phyloP scores from a whole-genome alignment of 2,113 vertebrate genomes.

The Phaetusa simplex region DNA sequence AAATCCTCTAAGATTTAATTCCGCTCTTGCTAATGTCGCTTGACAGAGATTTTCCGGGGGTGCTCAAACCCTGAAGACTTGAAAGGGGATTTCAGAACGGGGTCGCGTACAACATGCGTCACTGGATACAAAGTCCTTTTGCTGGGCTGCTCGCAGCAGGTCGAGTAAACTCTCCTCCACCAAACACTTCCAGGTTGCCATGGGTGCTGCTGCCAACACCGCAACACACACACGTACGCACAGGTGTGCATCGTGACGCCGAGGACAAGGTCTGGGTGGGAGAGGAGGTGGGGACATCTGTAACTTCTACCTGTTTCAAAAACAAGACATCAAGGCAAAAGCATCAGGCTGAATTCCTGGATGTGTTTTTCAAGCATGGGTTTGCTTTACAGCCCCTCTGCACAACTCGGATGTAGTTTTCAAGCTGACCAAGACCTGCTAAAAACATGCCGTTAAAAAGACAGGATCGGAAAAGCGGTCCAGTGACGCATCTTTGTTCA shows the following conservation, averaged over 20 bases:
- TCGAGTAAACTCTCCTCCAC: background rate
- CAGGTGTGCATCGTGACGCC: accelerated
- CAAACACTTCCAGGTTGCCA: background rate
- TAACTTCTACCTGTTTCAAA: background rate
- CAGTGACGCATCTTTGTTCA: background rate
- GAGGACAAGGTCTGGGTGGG: background rate
- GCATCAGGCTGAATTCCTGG: background rate
- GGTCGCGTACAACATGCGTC: background rate
- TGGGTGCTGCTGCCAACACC: background rate
- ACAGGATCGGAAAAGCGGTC: background rate
- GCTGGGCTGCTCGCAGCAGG: background rate
- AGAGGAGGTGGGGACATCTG: background rate
- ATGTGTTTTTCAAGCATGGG: background rate
- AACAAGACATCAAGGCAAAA: background rate
- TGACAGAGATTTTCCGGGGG: constrained; percentile 50
- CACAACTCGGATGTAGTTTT: background rate
- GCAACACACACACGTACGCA: accelerated
- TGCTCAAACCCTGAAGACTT: background rate
- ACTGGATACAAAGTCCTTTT: background rate
- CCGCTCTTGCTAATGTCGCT: constrained; percentile 8
- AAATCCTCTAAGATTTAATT: constrained; percentile 55
- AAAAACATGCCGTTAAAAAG: background rate
- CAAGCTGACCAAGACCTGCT: background rate
- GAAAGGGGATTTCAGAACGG: constrained; percentile 40
- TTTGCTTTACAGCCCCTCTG: background rate